A percentile compares a stretch with the other conserved stretches of the same genome.
Conservation (phyloP, 2,797 vertebrate species). For the Pangasius macronema region DNA sequence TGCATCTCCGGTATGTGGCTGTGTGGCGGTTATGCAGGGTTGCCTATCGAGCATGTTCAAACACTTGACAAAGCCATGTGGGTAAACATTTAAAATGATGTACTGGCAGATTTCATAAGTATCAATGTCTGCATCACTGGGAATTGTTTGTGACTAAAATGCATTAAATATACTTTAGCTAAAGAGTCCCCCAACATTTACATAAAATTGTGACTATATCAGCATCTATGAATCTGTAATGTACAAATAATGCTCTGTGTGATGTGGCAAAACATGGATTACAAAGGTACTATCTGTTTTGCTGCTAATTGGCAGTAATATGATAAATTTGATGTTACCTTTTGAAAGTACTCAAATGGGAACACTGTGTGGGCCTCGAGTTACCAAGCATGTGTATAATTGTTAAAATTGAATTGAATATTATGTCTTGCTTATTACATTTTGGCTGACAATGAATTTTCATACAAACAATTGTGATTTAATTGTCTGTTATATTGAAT, state of each 20-base stretch:
- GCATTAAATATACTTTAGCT: neutral
- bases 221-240: neutral
- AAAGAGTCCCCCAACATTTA: neutral
- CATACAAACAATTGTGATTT: neutral
- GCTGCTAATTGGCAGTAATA: neutral
- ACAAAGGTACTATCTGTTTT: neutral
- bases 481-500: neutral
- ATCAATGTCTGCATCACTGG: neutral
- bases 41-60: neutral
- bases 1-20: neutral
- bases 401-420: neutral
- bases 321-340: neutral
- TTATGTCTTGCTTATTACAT: neutral
- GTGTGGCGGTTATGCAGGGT: neutral
- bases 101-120: neutral
- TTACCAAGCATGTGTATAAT: neutral
- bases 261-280: neutral
- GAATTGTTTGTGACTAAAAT: neutral
- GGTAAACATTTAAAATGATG: neutral
- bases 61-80: slow-evolving; percentile 1
- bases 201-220: neutral
- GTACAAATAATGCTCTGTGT: neutral
- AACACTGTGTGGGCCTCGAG: neutral
- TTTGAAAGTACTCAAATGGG: neutral
- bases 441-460: neutral